These are phyloP conservation scores for Hemicrepidius hirtus DNA, from an alignment of 2,888 invertebrate genomes.

Conservation along the genomic window DNA sequence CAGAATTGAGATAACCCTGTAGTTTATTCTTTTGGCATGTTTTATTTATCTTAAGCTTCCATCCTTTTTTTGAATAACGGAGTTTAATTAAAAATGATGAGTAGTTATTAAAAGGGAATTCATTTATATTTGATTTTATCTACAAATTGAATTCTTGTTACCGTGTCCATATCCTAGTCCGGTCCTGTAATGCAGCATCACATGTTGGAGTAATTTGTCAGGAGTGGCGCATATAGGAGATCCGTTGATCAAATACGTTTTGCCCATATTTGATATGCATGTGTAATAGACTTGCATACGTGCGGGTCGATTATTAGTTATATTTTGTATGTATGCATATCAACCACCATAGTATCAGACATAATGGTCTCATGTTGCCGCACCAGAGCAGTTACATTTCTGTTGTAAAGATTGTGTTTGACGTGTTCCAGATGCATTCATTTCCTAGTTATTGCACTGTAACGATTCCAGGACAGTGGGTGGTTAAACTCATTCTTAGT, in stretches of 20 bases:
- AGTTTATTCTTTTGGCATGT: constrained; percentile 15
- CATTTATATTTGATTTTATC: neutral
- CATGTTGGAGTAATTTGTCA: constrained; percentile 20
- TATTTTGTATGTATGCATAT: constrained; percentile 25
- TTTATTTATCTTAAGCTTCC: constrained; percentile 12
- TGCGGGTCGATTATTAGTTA: constrained; percentile 26
- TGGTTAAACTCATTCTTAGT: neutral
- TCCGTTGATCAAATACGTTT: constrained; percentile 28
- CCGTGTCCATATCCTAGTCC: neutral
- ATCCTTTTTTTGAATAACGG: no score
- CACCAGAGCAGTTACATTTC: neutral
- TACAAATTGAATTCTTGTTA: neutral
- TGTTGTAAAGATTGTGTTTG: constrained; percentile 18
- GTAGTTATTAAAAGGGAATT: neutral
- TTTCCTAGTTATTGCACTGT: constrained; percentile 9
- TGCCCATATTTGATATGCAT: constrained; percentile 22
- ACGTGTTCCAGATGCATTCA: constrained; percentile 21
- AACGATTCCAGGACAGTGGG: constrained; percentile 9
- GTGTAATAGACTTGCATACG: constrained; percentile 17
- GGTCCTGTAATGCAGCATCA: neutral
- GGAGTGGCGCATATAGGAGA: neutral
- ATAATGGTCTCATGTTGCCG: constrained; percentile 12
- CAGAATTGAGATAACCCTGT: constrained; percentile 26
- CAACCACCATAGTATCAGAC: constrained; percentile 3
- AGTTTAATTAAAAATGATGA: no score